Percentiles rank a stretch among this genome's conserved stretches.
Evolutionary conservation across 2,888 invertebrate genomes (phyloP).

Genomic region (Elmis aenea): DNA sequence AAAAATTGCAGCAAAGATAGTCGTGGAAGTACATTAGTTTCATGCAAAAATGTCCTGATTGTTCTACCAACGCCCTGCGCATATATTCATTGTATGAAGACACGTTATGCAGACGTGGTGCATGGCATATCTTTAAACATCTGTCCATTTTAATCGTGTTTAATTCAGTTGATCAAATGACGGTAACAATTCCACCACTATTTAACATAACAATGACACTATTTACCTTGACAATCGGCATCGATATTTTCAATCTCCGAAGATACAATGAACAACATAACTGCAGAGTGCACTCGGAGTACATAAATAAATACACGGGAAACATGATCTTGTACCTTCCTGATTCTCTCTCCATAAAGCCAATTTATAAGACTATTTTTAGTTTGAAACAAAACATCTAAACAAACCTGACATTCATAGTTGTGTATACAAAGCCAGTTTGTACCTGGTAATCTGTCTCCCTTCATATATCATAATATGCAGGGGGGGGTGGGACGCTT

Average conservation of each 20-base stretch:
- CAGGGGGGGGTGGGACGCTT: slow-evolving; percentile 16
- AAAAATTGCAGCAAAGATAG: no score
- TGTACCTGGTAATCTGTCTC: slow-evolving; percentile 21
- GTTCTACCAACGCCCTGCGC: no score
- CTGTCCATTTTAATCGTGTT: no score
- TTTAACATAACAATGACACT: no score
- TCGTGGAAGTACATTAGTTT: no score
- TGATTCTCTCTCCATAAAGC: slow-evolving; percentile 17
- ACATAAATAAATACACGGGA: slow-evolving; percentile 17
- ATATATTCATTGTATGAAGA: no score
- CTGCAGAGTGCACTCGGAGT: slow-evolving; percentile 11
- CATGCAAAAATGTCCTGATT: no score
- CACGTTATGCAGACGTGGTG: no score
- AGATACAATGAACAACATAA: slow-evolving; percentile 9
- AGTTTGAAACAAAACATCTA: slow-evolving; percentile 24
- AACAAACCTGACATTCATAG: slow-evolving; percentile 24
- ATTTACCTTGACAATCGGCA: no score
- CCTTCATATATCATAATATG: slow-evolving; percentile 20
- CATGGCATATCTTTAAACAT: no score
- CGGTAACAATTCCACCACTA: no score
- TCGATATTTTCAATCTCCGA: background rate
- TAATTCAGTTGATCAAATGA: no score
- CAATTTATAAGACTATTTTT: slow-evolving; percentile 25
- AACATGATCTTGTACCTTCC: slow-evolving; percentile 19
- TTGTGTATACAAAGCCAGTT: slow-evolving; percentile 25